These are phyloP conservation scores for Nilaparvata lugens DNA, from an alignment of 1,140 invertebrate species.

Conservation along the genomic window DNA sequence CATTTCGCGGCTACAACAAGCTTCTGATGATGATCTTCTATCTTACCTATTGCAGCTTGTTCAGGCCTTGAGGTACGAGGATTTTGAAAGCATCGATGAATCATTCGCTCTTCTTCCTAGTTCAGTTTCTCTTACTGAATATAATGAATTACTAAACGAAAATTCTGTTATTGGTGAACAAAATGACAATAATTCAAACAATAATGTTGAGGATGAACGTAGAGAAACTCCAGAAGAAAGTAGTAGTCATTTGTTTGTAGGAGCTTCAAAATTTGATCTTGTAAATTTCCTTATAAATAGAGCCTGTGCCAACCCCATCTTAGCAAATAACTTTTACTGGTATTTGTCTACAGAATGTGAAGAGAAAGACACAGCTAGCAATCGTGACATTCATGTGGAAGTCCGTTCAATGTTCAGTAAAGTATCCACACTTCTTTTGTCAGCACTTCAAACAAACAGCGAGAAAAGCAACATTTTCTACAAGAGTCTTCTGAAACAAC, in stretches of 20 bases:
- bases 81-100: neutral
- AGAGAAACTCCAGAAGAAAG: neutral
- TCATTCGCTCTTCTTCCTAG: neutral
- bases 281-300: neutral
- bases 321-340: constrained; percentile 2
- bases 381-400: neutral
- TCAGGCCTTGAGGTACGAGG: constrained; percentile 90
- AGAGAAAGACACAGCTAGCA: neutral
- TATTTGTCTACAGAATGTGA: neutral
- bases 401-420: neutral
- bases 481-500: constrained; percentile 57
- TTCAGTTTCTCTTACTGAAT: too few relatives aligned
- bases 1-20: constrained; percentile 16
- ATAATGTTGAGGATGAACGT: neutral
- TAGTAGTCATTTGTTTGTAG: neutral
- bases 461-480: neutral
- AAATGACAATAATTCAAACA: neutral
- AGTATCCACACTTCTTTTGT: neutral
- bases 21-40: constrained; percentile 58
- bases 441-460: neutral
- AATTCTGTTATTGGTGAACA: neutral
- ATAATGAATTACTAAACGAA: neutral
- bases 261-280: neutral
- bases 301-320: neutral
- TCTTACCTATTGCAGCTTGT: constrained; percentile 84